Evolutionary conservation across 1,140 invertebrate species (phyloP), one percentile per base, ranked within the genome.

Genomic region (Belonocnema kinseyi): DNA sequence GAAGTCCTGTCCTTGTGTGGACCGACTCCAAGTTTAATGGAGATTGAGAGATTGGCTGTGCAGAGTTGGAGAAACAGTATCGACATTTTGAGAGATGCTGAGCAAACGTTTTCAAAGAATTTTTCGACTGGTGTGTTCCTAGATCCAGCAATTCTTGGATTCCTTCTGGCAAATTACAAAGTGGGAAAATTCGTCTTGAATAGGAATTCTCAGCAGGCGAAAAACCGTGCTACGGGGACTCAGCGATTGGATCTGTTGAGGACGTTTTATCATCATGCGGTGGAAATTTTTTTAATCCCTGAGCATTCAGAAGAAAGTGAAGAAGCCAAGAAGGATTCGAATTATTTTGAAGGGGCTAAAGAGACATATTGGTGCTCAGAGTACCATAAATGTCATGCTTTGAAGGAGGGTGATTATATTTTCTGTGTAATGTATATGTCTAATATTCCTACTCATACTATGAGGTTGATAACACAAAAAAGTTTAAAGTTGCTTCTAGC

Each of bases 321-420:
- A 33, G 72, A 75, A 81, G 76, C 10, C 74, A 77, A 13, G 51
- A 72, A 53, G 75, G 75, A 72, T 53, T n/a, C 13, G 14, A 26
- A 50, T 33, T 73, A 85, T 21, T 87, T 88, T 73, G 84, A 88
- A 73, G 85, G 88, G 17, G 88, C 88, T 56, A 89, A 92, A 88
- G 96, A 97, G 91, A 95, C 95, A 5, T 97, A 96, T 88, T 95
- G 96, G 93, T 95, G 95, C 85, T 96, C 95, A 0, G 95, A 97
- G 87, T 96, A 96, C 87, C 95, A 97, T 87, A 97, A 97, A 90
- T 96, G 96, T 85, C 95, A 97, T 83, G 95, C 94, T 14, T 85
- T 94, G 12, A 93, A 93, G 86, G 90, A 92, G 21, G 91, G 91
- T 16, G 90, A 94, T 83, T 91, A 94, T 77, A 90, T 96, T 79